Conservation (phyloP, 2,797 vertebrate species). For the Gadopsis marmoratus region DNA sequence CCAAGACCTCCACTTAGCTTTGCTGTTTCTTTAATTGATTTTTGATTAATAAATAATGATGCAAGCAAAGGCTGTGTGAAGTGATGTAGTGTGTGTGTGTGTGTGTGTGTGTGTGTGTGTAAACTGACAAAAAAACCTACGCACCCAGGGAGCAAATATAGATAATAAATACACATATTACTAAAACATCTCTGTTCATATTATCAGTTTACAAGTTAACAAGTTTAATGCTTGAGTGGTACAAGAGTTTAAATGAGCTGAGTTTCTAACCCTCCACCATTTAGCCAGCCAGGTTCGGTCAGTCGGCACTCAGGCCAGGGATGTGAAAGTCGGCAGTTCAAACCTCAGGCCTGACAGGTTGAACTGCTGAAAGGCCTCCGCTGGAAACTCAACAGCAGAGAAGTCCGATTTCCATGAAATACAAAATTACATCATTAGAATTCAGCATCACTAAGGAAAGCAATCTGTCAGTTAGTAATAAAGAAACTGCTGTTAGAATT, state of each 20-base stretch:
- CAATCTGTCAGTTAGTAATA: neutral
- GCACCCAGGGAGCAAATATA: slow-evolving; percentile 12
- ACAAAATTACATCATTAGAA: slow-evolving; percentile 16
- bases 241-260: slow-evolving; percentile 15
- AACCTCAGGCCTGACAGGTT: slow-evolving; percentile 34
- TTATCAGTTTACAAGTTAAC: too few relatives aligned
- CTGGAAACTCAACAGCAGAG: slow-evolving; percentile 28
- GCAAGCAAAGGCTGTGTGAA: slow-evolving; percentile 23
- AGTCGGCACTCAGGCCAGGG: slow-evolving; percentile 8
- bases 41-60: slow-evolving; percentile 51
- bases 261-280: slow-evolving; percentile 1
- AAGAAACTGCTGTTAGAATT: neutral
- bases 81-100: neutral
- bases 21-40: slow-evolving; percentile 17
- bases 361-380: slow-evolving; percentile 33
- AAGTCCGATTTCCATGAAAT: slow-evolving; percentile 16
- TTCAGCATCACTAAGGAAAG: neutral
- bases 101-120: neutral
- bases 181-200: slow-evolving; percentile 20
- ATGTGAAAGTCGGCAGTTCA: slow-evolving; percentile 33
- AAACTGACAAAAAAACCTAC: slow-evolving; percentile 26
- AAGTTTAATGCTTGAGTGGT: slow-evolving; percentile 14
- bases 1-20: neutral
- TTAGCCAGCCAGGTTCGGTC: slow-evolving; percentile 5
- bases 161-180: slow-evolving; percentile 35